Conservation (phyloP, 2,888 invertebrate genomes). For the Iphiclides podalirius region DNA sequence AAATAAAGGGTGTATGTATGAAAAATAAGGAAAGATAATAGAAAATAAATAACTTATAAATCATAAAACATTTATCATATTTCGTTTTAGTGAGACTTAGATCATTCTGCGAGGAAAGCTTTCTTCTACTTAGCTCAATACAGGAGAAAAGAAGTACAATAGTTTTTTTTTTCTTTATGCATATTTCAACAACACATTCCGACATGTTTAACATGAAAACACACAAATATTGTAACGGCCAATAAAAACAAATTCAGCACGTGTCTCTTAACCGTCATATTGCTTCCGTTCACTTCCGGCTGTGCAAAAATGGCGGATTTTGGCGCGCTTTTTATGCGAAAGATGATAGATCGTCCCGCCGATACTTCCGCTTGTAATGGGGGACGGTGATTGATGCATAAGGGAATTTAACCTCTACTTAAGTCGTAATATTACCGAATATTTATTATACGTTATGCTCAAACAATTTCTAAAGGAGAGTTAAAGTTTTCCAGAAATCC, state of each 20-base stretch:
- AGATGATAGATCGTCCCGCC: slow-evolving; percentile 55
- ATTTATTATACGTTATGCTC: not conserved
- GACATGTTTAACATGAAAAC: too few species aligned
- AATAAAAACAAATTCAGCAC: slow-evolving; percentile 27
- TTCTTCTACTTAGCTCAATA: too few species aligned
- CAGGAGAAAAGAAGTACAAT: too few species aligned
- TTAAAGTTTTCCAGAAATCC: too few species aligned
- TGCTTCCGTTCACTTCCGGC: slow-evolving; percentile 29
- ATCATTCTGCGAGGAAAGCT: too few species aligned
- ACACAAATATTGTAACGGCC: slow-evolving; percentile 25
- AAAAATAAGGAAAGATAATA: too few species aligned
- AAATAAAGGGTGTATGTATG: too few species aligned
- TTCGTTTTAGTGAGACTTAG: too few species aligned
- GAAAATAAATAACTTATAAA: too few species aligned
- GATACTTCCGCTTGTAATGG: slow-evolving; percentile 55
- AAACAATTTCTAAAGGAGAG: not conserved
- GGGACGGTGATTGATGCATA: slow-evolving; percentile 42
- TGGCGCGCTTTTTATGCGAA: slow-evolving; percentile 42
- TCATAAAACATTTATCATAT: too few species aligned
- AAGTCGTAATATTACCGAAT: slow-evolving; percentile 5
- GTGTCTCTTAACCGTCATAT: slow-evolving; percentile 41
- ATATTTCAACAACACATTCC: too few species aligned
- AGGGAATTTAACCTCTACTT: slow-evolving; percentile 17
- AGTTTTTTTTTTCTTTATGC: too few species aligned
- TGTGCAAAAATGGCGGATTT: slow-evolving; percentile 46